These are phyloP conservation scores for Dermatophagoides farinae DNA, from an alignment of 1,140 invertebrate genomes.

Conservation along the genomic window DNA sequence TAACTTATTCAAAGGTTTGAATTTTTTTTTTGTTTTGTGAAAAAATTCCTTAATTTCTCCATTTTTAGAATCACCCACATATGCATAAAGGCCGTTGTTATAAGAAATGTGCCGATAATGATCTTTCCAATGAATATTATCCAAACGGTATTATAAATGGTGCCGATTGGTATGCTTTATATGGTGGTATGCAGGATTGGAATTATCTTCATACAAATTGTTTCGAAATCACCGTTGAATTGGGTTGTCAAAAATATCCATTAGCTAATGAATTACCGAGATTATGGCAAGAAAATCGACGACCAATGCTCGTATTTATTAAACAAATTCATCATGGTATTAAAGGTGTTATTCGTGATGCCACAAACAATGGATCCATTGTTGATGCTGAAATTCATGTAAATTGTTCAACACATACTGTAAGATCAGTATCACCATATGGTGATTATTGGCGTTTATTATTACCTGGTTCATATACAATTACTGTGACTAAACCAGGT, in stretches of 20 bases:
- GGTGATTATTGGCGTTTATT: constrained; percentile 89
- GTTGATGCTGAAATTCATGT: constrained; percentile 51
- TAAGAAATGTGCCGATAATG: constrained; percentile 19
- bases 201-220: constrained; percentile 81
- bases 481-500: constrained; percentile 38
- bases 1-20: constrained; percentile 50
- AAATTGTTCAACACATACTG: constrained; percentile 48
- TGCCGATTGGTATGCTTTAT: constrained; percentile 55
- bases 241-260: constrained; percentile 84
- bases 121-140: constrained; percentile 39
- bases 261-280: constrained; percentile 41
- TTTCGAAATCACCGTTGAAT: constrained; percentile 73
- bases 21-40: neutral
- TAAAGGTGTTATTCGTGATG: constrained; percentile 57
- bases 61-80: constrained; percentile 43
- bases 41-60: neutral
- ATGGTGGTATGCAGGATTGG: constrained; percentile 92
- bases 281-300: constrained; percentile 74
- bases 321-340: constrained; percentile 75
- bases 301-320: constrained; percentile 60
- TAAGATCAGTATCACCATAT: constrained; percentile 36
- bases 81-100: constrained; percentile 59
- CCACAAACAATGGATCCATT: constrained; percentile 37
- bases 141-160: constrained; percentile 71
- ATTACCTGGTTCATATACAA: constrained; percentile 60